Conservation (phyloP, 2,888 invertebrate species). For the Acanthosoma haemorrhoidale region DNA sequence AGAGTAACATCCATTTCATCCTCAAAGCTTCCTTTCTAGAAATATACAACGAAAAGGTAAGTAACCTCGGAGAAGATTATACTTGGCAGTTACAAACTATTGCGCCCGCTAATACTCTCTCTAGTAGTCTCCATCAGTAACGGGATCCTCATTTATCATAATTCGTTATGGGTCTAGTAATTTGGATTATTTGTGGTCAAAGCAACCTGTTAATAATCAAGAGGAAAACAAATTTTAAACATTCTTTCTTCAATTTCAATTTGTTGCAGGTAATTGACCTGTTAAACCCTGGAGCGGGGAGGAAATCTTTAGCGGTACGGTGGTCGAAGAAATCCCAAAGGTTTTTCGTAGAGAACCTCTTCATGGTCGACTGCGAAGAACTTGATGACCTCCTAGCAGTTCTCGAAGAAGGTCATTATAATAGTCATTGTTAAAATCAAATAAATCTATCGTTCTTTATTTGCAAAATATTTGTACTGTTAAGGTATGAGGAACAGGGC, state of each 20-base stretch:
- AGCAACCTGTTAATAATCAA: too few species aligned
- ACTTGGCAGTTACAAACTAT: too few species aligned
- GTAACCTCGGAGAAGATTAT: too few species aligned
- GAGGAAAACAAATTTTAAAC: too few species aligned
- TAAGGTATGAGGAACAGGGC: constrained; percentile 84
- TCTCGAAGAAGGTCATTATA: constrained; percentile 77
- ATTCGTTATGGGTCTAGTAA: too few species aligned
- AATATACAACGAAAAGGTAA: constrained; percentile 94
- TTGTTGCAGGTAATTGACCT: constrained; percentile 78
- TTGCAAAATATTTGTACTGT: constrained; percentile 5
- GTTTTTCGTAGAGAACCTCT: constrained; percentile 94
- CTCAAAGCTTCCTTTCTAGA: constrained; percentile 90
- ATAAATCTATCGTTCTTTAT: not conserved
- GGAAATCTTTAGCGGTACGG: constrained; percentile 79
- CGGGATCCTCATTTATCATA: too few species aligned
- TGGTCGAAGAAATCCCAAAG: constrained; percentile 91
- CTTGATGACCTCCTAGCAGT: constrained; percentile 88
- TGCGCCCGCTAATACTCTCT: too few species aligned
- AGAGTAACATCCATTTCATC: constrained; percentile 71
- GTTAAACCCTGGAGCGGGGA: constrained; percentile 75
- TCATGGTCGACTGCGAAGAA: constrained; percentile 89
- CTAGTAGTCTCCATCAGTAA: not conserved
- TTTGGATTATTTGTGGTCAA: too few species aligned
- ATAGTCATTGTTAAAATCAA: not conserved
- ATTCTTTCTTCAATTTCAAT: not conserved